Percentiles rank a stretch among this genome's conserved stretches.
Conservation (phyloP, 2,888 invertebrate species). For the Teleiodes luculella region DNA sequence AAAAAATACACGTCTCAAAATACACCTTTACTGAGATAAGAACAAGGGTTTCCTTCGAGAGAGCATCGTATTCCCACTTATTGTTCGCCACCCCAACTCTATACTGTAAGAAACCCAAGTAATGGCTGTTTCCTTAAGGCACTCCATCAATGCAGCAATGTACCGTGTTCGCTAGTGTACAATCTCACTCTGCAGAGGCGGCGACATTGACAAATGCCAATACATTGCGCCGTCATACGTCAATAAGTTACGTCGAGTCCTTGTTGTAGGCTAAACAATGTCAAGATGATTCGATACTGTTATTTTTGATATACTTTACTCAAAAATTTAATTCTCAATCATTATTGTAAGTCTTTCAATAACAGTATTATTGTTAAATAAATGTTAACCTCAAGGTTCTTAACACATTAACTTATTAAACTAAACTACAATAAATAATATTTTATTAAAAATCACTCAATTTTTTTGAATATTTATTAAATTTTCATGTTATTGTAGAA, state of each 20-base stretch:
- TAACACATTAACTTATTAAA: too few relatives aligned
- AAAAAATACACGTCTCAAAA: too few relatives aligned
- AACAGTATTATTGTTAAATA: too few relatives aligned
- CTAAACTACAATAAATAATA: too few relatives aligned
- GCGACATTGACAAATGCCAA: slow-evolving; percentile 53
- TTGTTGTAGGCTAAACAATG: slow-evolving; percentile 18
- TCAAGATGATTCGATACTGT: slow-evolving; percentile 11
- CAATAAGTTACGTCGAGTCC: slow-evolving; percentile 43
- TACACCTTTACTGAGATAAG: too few relatives aligned
- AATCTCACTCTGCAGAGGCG: slow-evolving; percentile 17
- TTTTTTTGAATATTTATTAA: too few relatives aligned
- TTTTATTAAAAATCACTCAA: too few relatives aligned
- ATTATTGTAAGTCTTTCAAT: too few relatives aligned
- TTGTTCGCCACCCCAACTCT: not conserved
- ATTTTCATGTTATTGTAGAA: too few relatives aligned
- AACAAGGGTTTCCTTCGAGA: too few relatives aligned
- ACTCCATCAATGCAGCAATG: slow-evolving; percentile 4
- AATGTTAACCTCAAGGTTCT: too few relatives aligned
- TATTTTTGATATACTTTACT: not conserved
- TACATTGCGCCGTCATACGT: slow-evolving; percentile 57
- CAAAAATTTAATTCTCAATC: too few relatives aligned
- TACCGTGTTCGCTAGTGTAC: slow-evolving; percentile 4
- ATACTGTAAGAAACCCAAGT: slow-evolving; percentile 1
- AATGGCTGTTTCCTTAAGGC: not conserved
- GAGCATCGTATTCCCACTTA: not conserved